phyloP scores from a whole-genome alignment of 2,888 invertebrate genomes.

The Epinotia demarniana region DNA sequence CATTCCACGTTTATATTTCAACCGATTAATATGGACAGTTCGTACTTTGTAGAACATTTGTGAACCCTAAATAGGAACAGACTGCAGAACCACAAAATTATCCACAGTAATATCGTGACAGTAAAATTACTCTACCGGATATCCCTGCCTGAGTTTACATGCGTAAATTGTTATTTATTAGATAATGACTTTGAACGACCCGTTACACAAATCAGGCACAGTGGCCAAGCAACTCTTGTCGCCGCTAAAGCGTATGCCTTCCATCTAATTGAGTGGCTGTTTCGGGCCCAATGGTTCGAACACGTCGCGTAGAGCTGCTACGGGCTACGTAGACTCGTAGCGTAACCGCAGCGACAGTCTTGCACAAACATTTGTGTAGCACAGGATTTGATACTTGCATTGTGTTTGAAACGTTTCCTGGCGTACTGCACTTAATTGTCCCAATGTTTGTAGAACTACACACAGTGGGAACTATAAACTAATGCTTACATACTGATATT shows the following conservation, averaged over 20 bases:
- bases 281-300: conserved; percentile 73
- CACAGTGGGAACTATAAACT: too few species aligned
- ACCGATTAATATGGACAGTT: too few species aligned
- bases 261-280: conserved; percentile 79
- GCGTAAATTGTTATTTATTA: conserved; percentile 14
- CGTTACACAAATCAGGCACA: conserved; percentile 59
- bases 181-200: conserved; percentile 49
- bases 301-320: conserved; percentile 69
- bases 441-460: background rate
- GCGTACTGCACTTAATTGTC: conserved; percentile 47
- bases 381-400: conserved; percentile 27
- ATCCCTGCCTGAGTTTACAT: background rate
- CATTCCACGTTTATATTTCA: too few species aligned
- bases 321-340: conserved; percentile 64
- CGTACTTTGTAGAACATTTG: too few species aligned
- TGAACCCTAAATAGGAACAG: too few species aligned
- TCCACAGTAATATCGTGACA: too few species aligned
- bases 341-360: conserved; percentile 58
- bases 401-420: conserved; percentile 51
- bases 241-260: conserved; percentile 77
- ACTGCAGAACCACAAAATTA: too few species aligned
- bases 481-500: background rate
- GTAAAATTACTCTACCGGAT: background rate
- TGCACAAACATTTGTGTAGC: conserved; percentile 67
- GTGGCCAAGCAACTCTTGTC: conserved; percentile 64